Base-by-base conservation (phyloP, 2,797 vertebrate species). In the Acrocephalus scirpaceus region DNA sequence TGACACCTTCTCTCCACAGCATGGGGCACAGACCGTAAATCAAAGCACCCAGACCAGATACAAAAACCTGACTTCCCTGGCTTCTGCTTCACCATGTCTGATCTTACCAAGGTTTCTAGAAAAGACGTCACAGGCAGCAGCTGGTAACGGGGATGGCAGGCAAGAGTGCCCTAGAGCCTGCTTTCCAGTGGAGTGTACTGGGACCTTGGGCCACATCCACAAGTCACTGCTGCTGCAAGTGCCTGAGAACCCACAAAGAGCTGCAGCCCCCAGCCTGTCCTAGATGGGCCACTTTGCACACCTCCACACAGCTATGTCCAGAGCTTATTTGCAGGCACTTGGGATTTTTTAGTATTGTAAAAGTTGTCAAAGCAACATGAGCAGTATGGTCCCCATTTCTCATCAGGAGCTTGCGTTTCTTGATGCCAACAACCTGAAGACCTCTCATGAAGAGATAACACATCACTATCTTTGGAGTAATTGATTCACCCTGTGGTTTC, bases 1-100 rank as follows among this genome's bases (percentile, higher is more conserved):
- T 42, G 25, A 71, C 0, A 4, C 7, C 13, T 57, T 47, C 56
- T 60, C 47, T 67, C 44, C 44, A 47, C 6, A 0, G 0, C 57
- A 77, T 10, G 9, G 18, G 42, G 22, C 56, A 45, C 25, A 83
- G 16, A 45, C 45, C 77, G 40, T 30, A 86, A 90, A 74, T 18
- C 42, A 26, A 70, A 90, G 36, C 36, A 70, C 25, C 7, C 48
- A 29, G 29, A 60, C 15, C 40, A 80, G 9, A 21, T 34, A 45
- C 57, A 86, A 76, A 76, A 83, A 13, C 32, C 42, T 88, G 57
- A 22, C 9, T 79, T 18, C 17, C 29, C 8, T 29, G 34, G 9
- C 36, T 56, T 69, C 85, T 32, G 7, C n/a, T 79, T 86, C 54
- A 71, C 32, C 19, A 18, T 23, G 44, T 48, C 72, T 9, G 3